Evolutionary conservation across 1,140 invertebrate species (phyloP).

Genomic region (Cyclargus thomasi): DNA sequence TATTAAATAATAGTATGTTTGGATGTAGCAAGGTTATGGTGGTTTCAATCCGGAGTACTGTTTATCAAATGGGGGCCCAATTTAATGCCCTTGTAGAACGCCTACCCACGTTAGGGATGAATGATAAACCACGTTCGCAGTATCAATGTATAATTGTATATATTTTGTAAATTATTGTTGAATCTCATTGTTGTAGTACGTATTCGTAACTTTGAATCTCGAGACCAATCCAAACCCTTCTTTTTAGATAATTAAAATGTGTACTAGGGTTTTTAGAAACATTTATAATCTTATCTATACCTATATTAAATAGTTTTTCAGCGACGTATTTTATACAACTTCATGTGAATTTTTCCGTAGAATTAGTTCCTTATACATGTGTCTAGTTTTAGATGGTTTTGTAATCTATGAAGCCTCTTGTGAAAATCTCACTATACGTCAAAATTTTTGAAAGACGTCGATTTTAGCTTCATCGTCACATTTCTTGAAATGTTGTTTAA

Average conservation of each 20-base stretch:
- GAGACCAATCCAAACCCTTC: conserved; percentile 61
- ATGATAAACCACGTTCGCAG: conserved; percentile 12
- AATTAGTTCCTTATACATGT: conserved; percentile 50
- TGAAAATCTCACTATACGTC: background rate
- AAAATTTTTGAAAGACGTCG: background rate
- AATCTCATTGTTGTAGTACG: conserved; percentile 58
- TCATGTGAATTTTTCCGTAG: conserved; percentile 60
- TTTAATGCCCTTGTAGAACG: background rate
- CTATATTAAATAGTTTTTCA: conserved; percentile 62
- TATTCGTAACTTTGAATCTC: conserved; percentile 65
- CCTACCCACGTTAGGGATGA: conserved; percentile 24
- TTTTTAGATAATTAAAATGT: conserved; percentile 63
- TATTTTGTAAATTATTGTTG: conserved; percentile 71
- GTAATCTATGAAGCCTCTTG: conserved; percentile 20
- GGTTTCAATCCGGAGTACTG: background rate
- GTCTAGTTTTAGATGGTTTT: conserved; percentile 44
- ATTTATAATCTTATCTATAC: conserved; percentile 60
- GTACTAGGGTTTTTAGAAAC: conserved; percentile 66
- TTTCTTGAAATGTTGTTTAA: background rate
- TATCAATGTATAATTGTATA: conserved; percentile 20
- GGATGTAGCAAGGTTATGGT: background rate
- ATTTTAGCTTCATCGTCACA: background rate
- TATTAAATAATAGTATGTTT: no score
- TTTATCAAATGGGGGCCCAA: background rate
- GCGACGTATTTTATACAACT: conserved; percentile 64